Conservation (phyloP, 1,140 invertebrate species). For the Calephelis virginiensis region DNA sequence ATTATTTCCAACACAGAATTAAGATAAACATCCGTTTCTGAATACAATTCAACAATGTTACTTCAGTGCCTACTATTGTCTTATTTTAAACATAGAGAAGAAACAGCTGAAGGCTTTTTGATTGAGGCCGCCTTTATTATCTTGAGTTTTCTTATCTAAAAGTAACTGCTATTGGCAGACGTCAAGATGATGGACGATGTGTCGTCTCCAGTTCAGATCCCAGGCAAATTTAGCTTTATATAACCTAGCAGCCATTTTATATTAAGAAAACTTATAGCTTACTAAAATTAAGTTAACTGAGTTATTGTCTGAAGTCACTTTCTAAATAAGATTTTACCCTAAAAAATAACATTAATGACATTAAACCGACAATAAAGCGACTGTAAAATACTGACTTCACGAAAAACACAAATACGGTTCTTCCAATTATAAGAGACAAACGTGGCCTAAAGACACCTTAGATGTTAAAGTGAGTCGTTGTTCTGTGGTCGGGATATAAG, state of each 20-base stretch:
- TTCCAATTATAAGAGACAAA: too few species aligned
- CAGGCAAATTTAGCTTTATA: conserved; percentile 13
- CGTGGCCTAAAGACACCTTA: too few species aligned
- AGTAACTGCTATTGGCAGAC: conserved; percentile 48
- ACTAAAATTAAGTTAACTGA: too few species aligned
- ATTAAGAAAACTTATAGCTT: neutral
- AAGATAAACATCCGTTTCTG: neutral
- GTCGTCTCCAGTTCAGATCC: conserved; percentile 8
- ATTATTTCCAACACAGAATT: neutral
- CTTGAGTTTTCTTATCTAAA: conserved; percentile 25
- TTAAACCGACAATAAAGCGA: too few species aligned
- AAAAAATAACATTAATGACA: too few species aligned
- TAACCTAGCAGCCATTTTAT: neutral
- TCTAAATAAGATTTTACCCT: too few species aligned
- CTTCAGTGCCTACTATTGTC: conserved; percentile 12
- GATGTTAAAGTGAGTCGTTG: too few species aligned
- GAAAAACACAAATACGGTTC: too few species aligned
- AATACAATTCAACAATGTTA: neutral
- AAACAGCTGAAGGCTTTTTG: conserved; percentile 8
- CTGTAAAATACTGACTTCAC: too few species aligned
- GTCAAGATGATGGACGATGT: conserved; percentile 44
- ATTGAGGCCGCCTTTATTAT: conserved; percentile 9
- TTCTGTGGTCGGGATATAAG: too few species aligned
- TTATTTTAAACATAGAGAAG: conserved; percentile 1
- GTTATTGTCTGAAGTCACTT: too few species aligned